A percentile compares a stretch with the other conserved stretches of the same genome.
phyloP scores from a whole-genome alignment of 2,113 vertebrate species.

The Cepphus grylle region DNA sequence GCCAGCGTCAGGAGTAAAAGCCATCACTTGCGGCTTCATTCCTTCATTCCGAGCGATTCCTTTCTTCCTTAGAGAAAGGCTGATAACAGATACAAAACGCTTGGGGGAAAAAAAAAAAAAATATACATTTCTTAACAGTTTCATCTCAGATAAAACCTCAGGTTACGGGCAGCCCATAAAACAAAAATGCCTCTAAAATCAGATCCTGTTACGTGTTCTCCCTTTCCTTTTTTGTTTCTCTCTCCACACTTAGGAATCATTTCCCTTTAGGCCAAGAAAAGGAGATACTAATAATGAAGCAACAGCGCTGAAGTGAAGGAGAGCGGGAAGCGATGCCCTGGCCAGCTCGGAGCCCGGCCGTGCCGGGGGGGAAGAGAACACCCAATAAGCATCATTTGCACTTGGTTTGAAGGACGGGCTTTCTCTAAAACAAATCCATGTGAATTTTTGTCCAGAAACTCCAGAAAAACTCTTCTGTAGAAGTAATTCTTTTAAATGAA shows the following conservation, averaged over 20 bases:
- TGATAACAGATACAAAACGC: rapidly evolving
- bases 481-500: background rate
- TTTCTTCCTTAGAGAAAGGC: background rate
- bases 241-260: background rate
- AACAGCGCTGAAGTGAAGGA: background rate
- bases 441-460: background rate
- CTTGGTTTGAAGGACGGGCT: background rate
- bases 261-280: background rate
- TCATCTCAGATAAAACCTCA: background rate
- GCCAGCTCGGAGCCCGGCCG: background rate
- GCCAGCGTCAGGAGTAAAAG: background rate
- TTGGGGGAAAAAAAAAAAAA: background rate
- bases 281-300: background rate
- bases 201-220: background rate
- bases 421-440: background rate
- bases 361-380: rapidly evolving
- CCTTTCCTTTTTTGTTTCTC: background rate
- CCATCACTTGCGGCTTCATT: background rate
- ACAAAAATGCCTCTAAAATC: background rate
- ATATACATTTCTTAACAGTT: background rate
- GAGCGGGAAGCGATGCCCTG: too few relatives aligned
- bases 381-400: background rate
- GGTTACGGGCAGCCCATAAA: background rate
- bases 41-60: background rate
- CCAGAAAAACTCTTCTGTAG: background rate